Percentiles rank a stretch among this genome's conserved stretches.
Conservation (phyloP, 2,797 vertebrate genomes). For the Melopsittacus undulatus region DNA sequence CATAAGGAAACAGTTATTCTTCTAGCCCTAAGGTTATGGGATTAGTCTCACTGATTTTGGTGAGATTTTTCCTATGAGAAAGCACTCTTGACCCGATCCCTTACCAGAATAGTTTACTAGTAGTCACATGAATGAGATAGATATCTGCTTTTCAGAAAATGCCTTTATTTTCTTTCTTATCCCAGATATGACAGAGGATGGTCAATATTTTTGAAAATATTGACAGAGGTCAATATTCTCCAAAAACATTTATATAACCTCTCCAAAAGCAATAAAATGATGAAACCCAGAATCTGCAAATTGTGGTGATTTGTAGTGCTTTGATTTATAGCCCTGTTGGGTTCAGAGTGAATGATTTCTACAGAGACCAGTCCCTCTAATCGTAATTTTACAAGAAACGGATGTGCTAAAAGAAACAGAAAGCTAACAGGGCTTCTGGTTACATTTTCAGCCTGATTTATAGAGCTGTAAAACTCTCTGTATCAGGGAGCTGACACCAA, state of each 20-base stretch:
- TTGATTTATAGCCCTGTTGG: conserved; percentile 66
- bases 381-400: conserved; percentile 60
- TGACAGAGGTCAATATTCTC: background rate
- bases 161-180: background rate
- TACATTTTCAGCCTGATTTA: conserved; percentile 74
- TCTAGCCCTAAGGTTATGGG: background rate
- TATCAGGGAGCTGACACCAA: conserved; percentile 69
- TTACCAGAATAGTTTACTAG: background rate
- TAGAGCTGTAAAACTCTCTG: conserved; percentile 70
- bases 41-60: background rate
- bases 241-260: background rate
- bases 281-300: conserved; percentile 55
- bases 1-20: background rate
- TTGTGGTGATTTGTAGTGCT: conserved; percentile 57
- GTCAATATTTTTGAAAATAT: background rate
- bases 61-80: background rate
- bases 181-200: background rate
- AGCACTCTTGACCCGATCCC: background rate
- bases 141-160: background rate
- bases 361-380: conserved; percentile 47
- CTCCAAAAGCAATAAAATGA: conserved; percentile 50
- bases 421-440: conserved; percentile 69
- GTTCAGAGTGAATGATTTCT: conserved; percentile 66
- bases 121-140: background rate
- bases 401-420: conserved; percentile 65